A percentile compares a stretch with the other conserved stretches of the same genome.
These are phyloP conservation scores for Crypturellus undulatus DNA, from an alignment of 2,113 vertebrate genomes.

Conservation along the genomic window DNA sequence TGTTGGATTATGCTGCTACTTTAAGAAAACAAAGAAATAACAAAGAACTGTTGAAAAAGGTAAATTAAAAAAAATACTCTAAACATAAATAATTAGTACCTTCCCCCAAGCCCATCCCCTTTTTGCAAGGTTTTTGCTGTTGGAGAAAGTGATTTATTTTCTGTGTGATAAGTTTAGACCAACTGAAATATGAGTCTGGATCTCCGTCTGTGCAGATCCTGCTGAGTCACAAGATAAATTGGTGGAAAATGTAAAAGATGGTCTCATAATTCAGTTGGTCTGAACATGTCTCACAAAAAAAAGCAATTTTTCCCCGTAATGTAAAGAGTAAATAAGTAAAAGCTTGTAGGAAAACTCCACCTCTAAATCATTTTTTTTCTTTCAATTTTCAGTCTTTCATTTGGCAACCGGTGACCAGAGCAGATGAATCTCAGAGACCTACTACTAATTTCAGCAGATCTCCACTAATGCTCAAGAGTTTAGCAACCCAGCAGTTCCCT, in stretches of 20 bases:
- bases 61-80: not conserved
- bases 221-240: constrained; percentile 43
- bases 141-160: not conserved
- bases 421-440: not conserved
- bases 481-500: not conserved
- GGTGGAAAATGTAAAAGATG: constrained; percentile 11
- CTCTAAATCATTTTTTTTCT: not conserved
- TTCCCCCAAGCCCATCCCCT: not conserved
- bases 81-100: not conserved
- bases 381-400: not conserved
- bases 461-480: not conserved
- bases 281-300: not conserved
- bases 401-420: not conserved
- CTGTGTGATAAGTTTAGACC: not conserved
- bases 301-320: constrained; percentile 22
- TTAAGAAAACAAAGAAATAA: not conserved
- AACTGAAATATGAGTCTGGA: constrained; percentile 49
- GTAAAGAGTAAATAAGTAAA: not conserved
- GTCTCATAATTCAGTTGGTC: constrained; percentile 40
- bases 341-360: not conserved
- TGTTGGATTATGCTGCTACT: not conserved
- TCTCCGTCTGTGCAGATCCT: constrained; percentile 9
- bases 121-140: not conserved
- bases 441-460: not conserved
- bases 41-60: not conserved